Evolutionary conservation across 2,888 invertebrate genomes (phyloP).

Genomic region (Drosophila pseudotalamancana): DNA sequence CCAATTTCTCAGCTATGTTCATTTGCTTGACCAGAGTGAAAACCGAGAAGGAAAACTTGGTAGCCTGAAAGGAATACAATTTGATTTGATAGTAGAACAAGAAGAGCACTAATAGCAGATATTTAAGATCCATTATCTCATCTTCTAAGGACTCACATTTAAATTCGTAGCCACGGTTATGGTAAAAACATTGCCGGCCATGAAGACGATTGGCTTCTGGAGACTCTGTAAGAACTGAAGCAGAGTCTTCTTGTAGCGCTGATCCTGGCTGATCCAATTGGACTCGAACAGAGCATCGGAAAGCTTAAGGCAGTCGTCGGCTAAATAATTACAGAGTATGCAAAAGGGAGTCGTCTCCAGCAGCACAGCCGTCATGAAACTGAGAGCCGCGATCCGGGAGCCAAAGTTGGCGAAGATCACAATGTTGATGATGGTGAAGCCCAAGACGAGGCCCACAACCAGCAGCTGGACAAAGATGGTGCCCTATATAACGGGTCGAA

Average conservation of each 20-base stretch:
- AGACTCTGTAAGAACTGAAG: conserved; percentile 67
- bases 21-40: conserved; percentile 77
- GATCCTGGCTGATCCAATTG: conserved; percentile 65
- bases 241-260: conserved; percentile 60
- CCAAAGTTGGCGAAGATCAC: conserved; percentile 62
- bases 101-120: no score
- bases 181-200: conserved; percentile 71
- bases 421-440: conserved; percentile 72
- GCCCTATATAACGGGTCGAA: conserved; percentile 71
- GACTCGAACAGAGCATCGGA: conserved; percentile 73
- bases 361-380: conserved; percentile 60
- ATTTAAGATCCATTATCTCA: neutral
- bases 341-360: conserved; percentile 77
- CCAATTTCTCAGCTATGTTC: conserved; percentile 66
- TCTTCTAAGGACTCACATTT: conserved; percentile 52
- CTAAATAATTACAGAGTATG: conserved; percentile 68
- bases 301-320: conserved; percentile 60
- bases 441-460: conserved; percentile 68
- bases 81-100: neutral
- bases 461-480: conserved; percentile 77
- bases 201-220: conserved; percentile 65
- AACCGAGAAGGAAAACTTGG: conserved; percentile 77
- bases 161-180: conserved; percentile 76
- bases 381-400: conserved; percentile 61
- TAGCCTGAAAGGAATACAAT: conserved; percentile 55